Evolutionary conservation across 2,113 vertebrate genomes (phyloP), one percentile per base, ranked within the genome.

Genomic region (Acrocephalus kingi): DNA sequence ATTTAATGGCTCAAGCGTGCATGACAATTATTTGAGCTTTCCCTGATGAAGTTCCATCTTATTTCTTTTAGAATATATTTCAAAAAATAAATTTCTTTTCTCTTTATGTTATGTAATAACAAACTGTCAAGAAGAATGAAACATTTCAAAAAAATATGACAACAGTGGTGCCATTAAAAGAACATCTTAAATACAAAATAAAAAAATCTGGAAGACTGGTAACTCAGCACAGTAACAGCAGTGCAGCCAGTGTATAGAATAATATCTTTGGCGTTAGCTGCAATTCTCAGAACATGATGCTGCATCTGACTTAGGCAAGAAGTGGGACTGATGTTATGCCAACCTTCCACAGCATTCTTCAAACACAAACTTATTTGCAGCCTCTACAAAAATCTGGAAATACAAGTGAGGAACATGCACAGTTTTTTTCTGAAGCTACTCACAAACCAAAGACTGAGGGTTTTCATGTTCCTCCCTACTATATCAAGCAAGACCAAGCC

Each of bases 1-100:
- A 76, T 45, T 43, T 78, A 74, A 77, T 18, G 51, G n/a, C 13
- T 22, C 18, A 63, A 59, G 48, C 0, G 0, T 39, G 20, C 25
- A 15, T 6, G 23, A 30, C 37, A 51, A 13, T 52, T 43, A 49
- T 68, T 39, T 64, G 25, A 43, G 15, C 39, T 56, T 87, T 75
- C 28, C 37, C 30, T 5, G 1, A 73, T 49, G 16, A 77, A 73
- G 39, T 35, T 61, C 56, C 24, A 54, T 74, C 54, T 56, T 48
- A 51, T 37, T 48, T 89, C 9, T 94, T 90, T 43, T 18, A 51
- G 72, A 64, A 69, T 75, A 61, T n/a, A 24, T 74, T 88, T 62
- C 0, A 22, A 66, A 85, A 92, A 75, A 39, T 11, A 14, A 2
- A 14, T 69, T 72, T 63, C 0, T 76, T 72, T 86, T 73, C 66